Percentiles rank a stretch among this genome's conserved stretches.
Evolutionary conservation across 2,113 vertebrate genomes (phyloP).

Genomic region (Calypte anna): DNA sequence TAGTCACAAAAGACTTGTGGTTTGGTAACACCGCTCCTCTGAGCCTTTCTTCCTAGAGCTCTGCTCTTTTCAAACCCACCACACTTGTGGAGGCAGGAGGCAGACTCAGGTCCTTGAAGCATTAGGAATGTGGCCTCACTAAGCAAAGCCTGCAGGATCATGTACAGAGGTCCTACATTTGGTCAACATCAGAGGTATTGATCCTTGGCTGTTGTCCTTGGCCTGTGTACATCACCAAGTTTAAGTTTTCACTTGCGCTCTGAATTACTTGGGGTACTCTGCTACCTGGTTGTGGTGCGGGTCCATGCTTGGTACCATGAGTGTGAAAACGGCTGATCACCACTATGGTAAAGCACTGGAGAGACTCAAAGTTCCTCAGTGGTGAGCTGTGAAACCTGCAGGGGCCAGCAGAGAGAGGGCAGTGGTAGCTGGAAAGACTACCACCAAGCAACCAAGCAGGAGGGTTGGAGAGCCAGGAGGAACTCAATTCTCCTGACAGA

Average conservation of each 20-base stretch:
- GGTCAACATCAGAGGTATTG: neutral
- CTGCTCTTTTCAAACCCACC: neutral
- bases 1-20: neutral
- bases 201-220: neutral
- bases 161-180: neutral
- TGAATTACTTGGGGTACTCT: neutral
- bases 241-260: neutral
- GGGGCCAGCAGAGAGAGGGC: neutral
- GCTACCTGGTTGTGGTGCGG: neutral
- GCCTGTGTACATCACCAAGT: neutral
- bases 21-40: neutral
- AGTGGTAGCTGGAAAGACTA: neutral
- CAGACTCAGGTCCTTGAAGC: neutral
- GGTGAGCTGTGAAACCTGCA: neutral
- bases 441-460: neutral
- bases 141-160: neutral
- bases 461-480: neutral
- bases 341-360: neutral
- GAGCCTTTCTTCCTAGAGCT: neutral
- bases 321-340: neutral
- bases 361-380: neutral
- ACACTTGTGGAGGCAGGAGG: neutral
- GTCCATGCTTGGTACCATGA: neutral
- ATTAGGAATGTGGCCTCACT: neutral
- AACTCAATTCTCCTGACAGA: accelerated